Evolutionary conservation across 92 coral and sea anemone genomes (phyloP).

Genomic region (Scolanthus callimorphus): DNA sequence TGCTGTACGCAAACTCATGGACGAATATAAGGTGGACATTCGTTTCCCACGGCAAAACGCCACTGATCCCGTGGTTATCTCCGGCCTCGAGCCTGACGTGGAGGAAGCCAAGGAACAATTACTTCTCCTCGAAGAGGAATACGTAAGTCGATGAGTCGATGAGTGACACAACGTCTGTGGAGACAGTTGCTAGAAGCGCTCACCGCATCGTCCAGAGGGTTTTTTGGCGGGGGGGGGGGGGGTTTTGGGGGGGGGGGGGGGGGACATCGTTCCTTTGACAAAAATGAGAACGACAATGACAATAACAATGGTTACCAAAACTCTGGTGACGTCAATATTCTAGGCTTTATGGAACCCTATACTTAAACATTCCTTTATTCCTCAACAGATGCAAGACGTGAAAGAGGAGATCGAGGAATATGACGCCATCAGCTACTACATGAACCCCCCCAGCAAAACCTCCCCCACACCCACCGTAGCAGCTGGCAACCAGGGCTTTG

Average conservation of each 20-base stretch:
- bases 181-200: too few relatives aligned
- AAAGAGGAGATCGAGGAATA: constrained; percentile 81
- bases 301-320: too few relatives aligned
- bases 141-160: constrained; percentile 46
- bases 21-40: constrained; percentile 84
- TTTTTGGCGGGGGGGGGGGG: too few relatives aligned
- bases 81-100: constrained; percentile 86
- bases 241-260: too few relatives aligned
- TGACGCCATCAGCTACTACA: constrained; percentile 79
- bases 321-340: too few relatives aligned
- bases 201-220: too few relatives aligned
- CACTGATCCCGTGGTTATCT: constrained; percentile 80
- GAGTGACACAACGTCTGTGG: too few relatives aligned
- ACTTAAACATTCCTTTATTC: too few relatives aligned
- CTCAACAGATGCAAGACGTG: constrained; percentile 95
- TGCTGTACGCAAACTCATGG: constrained; percentile 92
- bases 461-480: constrained; percentile 16
- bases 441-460: constrained; percentile 93
- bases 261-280: too few relatives aligned
- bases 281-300: too few relatives aligned
- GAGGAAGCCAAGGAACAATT: constrained; percentile 95
- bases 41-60: constrained; percentile 93
- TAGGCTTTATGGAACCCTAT: too few relatives aligned
- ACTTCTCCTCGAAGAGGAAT: constrained; percentile 90
- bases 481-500: constrained; percentile 58